A percentile compares a stretch with the other conserved stretches of the same genome.
phyloP scores from a whole-genome alignment of 2,888 invertebrate species.

The Ischnus inquisitorius region DNA sequence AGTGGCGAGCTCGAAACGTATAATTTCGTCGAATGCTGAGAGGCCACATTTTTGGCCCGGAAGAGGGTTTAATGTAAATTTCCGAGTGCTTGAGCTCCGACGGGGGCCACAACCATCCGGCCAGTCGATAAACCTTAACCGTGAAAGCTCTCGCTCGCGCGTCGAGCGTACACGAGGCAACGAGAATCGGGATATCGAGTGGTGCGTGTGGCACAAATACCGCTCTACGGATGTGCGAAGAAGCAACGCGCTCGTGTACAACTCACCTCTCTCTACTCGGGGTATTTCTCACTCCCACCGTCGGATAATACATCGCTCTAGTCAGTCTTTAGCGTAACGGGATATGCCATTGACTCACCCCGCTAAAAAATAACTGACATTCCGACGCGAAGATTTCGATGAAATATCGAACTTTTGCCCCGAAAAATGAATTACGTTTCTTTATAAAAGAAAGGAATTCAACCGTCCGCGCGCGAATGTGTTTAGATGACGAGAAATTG shows the following conservation, averaged over 20 bases:
- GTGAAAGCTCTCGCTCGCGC: constrained; percentile 36
- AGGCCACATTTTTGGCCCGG: constrained; percentile 10
- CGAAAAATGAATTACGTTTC: neutral
- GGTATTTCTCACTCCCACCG: neutral
- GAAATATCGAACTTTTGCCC: neutral
- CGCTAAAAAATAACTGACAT: constrained; percentile 29
- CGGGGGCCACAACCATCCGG: neutral
- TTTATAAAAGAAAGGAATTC: neutral
- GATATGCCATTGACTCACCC: neutral
- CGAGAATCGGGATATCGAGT: neutral
- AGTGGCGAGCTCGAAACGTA: neutral
- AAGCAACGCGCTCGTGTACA: constrained; percentile 8
- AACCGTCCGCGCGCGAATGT: too few relatives aligned
- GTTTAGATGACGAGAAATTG: too few relatives aligned
- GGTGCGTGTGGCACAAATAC: constrained; percentile 25
- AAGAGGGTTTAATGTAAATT: constrained; percentile 28
- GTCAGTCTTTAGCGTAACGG: neutral
- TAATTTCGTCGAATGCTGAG: constrained; percentile 18
- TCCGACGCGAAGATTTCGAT: neutral
- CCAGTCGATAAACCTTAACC: constrained; percentile 60
- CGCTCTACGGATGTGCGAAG: neutral
- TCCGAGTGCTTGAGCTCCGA: constrained; percentile 17
- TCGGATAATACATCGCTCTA: neutral
- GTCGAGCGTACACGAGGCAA: neutral
- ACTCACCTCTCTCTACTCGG: neutral